Conservation (phyloP, 35 echinoderm and acorn worm species). For the Apostichopus californicus region DNA sequence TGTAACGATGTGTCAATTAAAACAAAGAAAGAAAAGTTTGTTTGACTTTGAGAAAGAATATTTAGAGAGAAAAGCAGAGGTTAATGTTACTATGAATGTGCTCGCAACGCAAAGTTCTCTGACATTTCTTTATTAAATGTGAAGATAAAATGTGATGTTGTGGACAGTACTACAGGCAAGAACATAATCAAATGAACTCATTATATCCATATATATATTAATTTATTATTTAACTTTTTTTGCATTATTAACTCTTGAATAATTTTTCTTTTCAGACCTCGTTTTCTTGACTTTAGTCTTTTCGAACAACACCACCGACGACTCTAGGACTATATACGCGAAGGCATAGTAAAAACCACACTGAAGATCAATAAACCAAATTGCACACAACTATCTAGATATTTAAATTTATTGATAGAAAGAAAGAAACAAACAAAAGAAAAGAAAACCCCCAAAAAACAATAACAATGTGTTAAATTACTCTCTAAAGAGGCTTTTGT, state of each 20-base stretch:
- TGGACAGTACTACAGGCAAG: neutral
- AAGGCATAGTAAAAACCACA: neutral
- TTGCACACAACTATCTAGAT: constrained; percentile 1
- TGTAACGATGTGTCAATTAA: neutral
- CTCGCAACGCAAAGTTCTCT: neutral
- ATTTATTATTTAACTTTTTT: neutral
- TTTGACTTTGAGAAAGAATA: neutral
- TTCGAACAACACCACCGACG: neutral
- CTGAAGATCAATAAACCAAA: neutral
- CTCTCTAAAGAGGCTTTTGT: no score
- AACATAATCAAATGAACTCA: neutral
- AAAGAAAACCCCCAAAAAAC: neutral
- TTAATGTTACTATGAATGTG: constrained; percentile 11
- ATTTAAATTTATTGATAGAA: neutral
- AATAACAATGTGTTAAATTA: no score
- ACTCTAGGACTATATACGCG: neutral
- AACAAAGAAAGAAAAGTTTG: no score
- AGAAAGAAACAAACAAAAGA: neutral
- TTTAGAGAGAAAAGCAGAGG: neutral
- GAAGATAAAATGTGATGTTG: neutral
- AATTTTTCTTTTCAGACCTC: neutral
- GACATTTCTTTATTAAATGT: neutral
- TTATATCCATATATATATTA: neutral
- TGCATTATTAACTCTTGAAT: neutral
- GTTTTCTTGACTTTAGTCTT: neutral